Evolutionary conservation across 64 coral and sea anemone species (phyloP).

Genomic region (Stylophora pistillata): DNA sequence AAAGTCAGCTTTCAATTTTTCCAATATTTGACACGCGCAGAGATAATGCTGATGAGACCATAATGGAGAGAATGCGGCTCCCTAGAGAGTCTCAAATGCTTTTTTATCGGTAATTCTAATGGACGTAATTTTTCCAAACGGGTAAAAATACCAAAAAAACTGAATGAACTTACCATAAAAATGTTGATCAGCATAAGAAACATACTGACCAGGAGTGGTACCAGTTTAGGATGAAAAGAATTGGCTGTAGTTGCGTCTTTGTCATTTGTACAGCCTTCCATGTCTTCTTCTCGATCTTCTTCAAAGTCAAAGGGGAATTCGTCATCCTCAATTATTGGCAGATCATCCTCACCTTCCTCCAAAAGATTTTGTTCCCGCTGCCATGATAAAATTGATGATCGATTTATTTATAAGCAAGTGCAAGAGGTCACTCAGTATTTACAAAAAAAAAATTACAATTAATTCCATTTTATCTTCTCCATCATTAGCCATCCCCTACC

Average conservation of each 20-base stretch:
- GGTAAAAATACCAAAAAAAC: too few relatives aligned
- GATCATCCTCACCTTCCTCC: conserved; percentile 5
- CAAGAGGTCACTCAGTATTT: too few relatives aligned
- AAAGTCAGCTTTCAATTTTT: too few relatives aligned
- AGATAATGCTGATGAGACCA: too few relatives aligned
- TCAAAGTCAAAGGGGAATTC: not conserved
- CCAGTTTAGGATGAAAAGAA: conserved; percentile 21
- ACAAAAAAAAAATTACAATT: not conserved
- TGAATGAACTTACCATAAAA: not conserved
- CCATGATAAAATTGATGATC: not conserved
- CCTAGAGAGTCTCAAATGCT: too few relatives aligned
- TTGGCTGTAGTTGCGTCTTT: not conserved
- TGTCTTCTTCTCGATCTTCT: not conserved
- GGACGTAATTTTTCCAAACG: too few relatives aligned
- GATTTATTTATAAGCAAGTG: not conserved
- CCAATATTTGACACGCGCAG: too few relatives aligned
- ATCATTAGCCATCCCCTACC: too few relatives aligned
- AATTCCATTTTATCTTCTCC: too few relatives aligned
- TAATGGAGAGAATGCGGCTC: too few relatives aligned
- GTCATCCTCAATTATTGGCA: conserved; percentile 8
- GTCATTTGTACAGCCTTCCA: not conserved
- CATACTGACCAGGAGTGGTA: conserved; percentile 2
- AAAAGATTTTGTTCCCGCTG: conserved; percentile 2
- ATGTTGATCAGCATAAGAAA: not conserved
- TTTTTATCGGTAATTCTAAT: too few relatives aligned